phyloP scores from a whole-genome alignment of 2,113 vertebrate species.

The Turnix velox region DNA sequence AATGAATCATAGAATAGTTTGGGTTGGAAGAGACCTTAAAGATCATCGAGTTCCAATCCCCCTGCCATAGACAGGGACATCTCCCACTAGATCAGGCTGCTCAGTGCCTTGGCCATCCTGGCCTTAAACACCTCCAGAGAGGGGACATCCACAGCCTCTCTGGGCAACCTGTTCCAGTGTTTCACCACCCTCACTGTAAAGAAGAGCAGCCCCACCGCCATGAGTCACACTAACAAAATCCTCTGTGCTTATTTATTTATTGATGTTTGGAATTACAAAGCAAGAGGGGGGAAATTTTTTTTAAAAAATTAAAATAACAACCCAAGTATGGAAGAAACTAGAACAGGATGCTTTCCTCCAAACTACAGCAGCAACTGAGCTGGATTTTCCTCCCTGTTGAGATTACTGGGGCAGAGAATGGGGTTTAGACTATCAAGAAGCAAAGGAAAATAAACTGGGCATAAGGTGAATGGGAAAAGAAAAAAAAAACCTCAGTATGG shows the following conservation, averaged over 20 bases:
- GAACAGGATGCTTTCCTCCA: neutral
- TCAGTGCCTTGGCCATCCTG: too few species aligned
- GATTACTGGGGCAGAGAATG: neutral
- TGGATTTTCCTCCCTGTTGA: neutral
- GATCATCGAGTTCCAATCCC: too few species aligned
- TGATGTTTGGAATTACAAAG: neutral
- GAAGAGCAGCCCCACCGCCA: fast-evolving
- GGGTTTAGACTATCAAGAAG: neutral
- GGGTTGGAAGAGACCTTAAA: too few species aligned
- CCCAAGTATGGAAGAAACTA: neutral
- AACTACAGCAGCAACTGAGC: too few species aligned
- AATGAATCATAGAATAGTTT: too few species aligned
- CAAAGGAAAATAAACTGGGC: neutral
- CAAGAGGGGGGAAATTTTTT: too few species aligned
- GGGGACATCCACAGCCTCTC: too few species aligned
- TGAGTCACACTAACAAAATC: neutral
- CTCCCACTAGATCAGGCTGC: too few species aligned
- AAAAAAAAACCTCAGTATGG: neutral
- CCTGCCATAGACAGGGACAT: too few species aligned
- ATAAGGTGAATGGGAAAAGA: fast-evolving
- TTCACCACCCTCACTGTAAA: too few species aligned
- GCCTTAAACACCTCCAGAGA: too few species aligned
- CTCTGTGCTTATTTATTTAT: neutral
- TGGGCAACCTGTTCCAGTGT: too few species aligned
- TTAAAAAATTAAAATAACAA: neutral